Evolutionary conservation across 2,797 vertebrate species (phyloP), one percentile per base, ranked within the genome.

Genomic region (Lophius americanus): DNA sequence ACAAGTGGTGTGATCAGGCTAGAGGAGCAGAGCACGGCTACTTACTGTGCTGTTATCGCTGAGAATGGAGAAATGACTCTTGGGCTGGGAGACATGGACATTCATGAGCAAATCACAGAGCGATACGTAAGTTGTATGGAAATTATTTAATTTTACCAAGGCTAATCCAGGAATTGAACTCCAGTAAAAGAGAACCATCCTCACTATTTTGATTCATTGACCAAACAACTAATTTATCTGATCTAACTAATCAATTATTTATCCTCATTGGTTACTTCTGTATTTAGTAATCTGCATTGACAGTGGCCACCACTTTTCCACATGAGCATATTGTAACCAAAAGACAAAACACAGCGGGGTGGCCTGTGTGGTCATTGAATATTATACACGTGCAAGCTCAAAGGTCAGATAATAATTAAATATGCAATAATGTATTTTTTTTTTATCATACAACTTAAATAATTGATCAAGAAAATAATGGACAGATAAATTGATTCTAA

Each of bases 41-140:
- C 95, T 0, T 98, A 97, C 89, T 97, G 95, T 59, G 95, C 86
- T 0, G 92, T 94, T 10, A 89, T 97, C 75, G 92, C 87, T 9
- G 84, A 92, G 35, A 89, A 78, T 5, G 96, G 96, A 58, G 96
- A 97, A 63, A 84, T 97, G 78, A 93, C 88, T 75, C 38, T 97
- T 0, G 95, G 94, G 59, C 51, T 97, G 81, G 96, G 96, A 33
- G 96, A 98, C 76, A 97, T 98, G 96, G 95, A 95, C 64, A 91
- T 97, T 80, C 96, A 98, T 72, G 91, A 93, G 10, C 92, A 93
- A 83, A 96, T 98, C 80, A 95, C 95, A 57, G 82, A 94, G 81
- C 88, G 91, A 78, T 94, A 96, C 12, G 96, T 96, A 90, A 78
- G 95, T 86, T 23, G 6, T 10, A 11, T 44, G 11, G 10, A 9